Evolutionary conservation across 1,140 invertebrate species (phyloP).

Genomic region (Camponotus floridanus): DNA sequence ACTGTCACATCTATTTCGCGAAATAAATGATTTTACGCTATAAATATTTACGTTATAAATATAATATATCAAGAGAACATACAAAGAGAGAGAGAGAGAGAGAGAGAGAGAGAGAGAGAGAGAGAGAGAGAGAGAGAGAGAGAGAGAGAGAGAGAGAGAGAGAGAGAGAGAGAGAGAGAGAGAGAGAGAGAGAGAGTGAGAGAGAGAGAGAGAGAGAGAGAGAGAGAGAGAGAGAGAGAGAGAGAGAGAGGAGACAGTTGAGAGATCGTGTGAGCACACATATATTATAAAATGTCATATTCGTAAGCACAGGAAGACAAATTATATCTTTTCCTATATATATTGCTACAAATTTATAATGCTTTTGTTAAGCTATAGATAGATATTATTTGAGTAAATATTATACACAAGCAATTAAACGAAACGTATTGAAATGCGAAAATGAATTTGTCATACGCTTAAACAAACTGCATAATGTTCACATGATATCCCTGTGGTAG

Average conservation of each 20-base stretch:
- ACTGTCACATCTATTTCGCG: no score
- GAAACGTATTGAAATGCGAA: neutral
- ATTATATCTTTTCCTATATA: neutral
- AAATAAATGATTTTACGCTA: neutral
- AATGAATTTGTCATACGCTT: neutral
- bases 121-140: no score
- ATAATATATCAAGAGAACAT: neutral
- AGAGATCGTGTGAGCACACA: no score
- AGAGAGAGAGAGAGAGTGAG: no score
- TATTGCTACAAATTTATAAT: neutral
- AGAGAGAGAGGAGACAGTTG: no score
- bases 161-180: no score
- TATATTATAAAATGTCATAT: neutral
- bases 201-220: no score
- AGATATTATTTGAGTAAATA: no score
- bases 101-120: no score
- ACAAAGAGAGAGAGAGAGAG: no score
- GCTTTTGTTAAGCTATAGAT: neutral
- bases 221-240: no score
- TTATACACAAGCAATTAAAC: neutral
- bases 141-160: no score
- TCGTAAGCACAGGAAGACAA: neutral
- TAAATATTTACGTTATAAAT: slow-evolving; percentile 8
- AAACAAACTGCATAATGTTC: neutral
- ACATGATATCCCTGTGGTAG: neutral